A percentile compares a stretch with the other conserved stretches of the same genome.
Conservation (phyloP, 2,888 invertebrate species). For the Trissolcus brochymenae region DNA sequence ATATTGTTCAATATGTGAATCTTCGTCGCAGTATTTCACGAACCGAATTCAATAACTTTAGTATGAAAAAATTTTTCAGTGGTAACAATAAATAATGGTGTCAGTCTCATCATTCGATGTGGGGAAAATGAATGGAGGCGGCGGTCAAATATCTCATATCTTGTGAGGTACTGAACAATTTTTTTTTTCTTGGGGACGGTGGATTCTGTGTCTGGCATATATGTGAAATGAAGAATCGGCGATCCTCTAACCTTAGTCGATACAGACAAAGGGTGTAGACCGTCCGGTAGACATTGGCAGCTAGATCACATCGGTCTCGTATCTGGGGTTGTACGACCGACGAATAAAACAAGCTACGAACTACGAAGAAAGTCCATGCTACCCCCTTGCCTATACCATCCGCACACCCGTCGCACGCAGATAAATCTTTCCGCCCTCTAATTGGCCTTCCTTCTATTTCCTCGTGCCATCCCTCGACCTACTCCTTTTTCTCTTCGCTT, state of each 20-base stretch:
- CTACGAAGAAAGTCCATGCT: constrained; percentile 59
- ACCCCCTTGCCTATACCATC: constrained; percentile 69
- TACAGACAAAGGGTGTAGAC: constrained; percentile 51
- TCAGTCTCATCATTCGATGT: constrained; percentile 16
- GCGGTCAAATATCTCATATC: constrained; percentile 35
- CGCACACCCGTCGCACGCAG: constrained; percentile 76
- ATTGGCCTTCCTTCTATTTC: constrained; percentile 76
- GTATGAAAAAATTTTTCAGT: constrained; percentile 11
- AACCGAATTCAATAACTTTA: constrained; percentile 11
- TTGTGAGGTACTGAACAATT: constrained; percentile 23
- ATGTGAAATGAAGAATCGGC: constrained; percentile 46
- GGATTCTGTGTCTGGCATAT: constrained; percentile 49
- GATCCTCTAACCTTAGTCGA: constrained; percentile 46
- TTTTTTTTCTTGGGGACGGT: constrained; percentile 4
- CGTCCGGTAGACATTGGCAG: constrained; percentile 67
- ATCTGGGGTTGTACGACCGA: constrained; percentile 69
- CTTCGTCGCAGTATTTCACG: background rate
- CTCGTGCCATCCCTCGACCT: constrained; percentile 70
- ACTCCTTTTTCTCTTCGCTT: constrained; percentile 65
- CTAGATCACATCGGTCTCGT: constrained; percentile 69
- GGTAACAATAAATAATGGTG: constrained; percentile 13
- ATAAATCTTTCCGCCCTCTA: constrained; percentile 76
- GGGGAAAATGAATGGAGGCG: constrained; percentile 20
- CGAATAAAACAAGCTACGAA: constrained; percentile 72
- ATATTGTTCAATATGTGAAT: background rate